Percentiles rank a stretch among this genome's conserved stretches.
Evolutionary conservation across 2,113 vertebrate species (phyloP).

Genomic region (Paradisaea rubra): DNA sequence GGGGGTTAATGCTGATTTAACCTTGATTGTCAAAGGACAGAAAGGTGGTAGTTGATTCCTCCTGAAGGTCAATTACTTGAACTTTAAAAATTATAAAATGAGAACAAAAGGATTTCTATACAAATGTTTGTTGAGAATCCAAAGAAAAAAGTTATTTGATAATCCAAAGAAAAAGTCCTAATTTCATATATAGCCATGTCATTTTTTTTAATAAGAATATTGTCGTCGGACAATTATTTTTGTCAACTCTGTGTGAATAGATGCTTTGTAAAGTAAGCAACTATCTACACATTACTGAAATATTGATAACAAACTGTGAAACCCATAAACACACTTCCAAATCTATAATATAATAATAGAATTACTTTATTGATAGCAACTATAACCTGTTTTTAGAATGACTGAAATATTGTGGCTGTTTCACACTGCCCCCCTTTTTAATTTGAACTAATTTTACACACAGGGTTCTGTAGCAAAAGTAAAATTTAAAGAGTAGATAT

Average conservation of each 20-base stretch:
- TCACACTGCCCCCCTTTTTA: not conserved
- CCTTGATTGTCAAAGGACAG: not conserved
- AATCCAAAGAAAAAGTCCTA: constrained; percentile 56
- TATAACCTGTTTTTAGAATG: not conserved
- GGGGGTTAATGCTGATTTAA: constrained; percentile 10
- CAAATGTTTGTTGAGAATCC: constrained; percentile 30
- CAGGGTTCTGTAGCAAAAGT: not conserved
- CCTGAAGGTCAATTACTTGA: not conserved
- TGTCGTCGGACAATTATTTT: not conserved
- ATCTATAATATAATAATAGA: not conserved
- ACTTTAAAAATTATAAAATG: constrained; percentile 17
- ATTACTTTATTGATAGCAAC: not conserved
- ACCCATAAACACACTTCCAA: not conserved
- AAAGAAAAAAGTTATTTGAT: constrained; percentile 52
- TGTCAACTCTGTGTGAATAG: not conserved
- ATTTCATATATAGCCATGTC: constrained; percentile 1
- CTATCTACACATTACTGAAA: not conserved
- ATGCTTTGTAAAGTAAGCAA: not conserved
- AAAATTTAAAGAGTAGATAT: not conserved
- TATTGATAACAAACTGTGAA: constrained; percentile 21
- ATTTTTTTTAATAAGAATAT: not conserved
- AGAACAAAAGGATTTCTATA: constrained; percentile 38
- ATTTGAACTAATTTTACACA: not conserved
- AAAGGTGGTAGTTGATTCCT: not conserved
- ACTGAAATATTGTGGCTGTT: not conserved